phyloP scores from a whole-genome alignment of 2,113 vertebrate species.

The Corydoras sp. region DNA sequence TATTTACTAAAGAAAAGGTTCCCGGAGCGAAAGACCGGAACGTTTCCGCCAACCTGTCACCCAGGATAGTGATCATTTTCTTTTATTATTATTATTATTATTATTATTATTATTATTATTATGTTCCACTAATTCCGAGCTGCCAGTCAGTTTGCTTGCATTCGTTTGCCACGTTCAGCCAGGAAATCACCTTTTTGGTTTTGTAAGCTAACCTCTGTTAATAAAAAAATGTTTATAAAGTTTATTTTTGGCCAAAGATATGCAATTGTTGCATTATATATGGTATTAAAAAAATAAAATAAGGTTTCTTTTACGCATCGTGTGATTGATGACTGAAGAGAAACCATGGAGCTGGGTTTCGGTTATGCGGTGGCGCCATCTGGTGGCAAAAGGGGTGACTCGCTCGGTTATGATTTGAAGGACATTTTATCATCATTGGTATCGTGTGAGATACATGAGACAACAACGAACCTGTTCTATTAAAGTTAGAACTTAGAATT shows the following conservation, averaged over 20 bases:
- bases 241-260: constrained; percentile 99
- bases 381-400: constrained; percentile 39
- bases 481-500: too few species aligned
- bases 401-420: too few species aligned
- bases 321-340: neutral
- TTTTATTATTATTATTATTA: constrained; percentile 48
- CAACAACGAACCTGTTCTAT: too few species aligned
- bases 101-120: constrained; percentile 53
- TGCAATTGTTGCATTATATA: constrained; percentile 98
- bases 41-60: constrained; percentile 35
- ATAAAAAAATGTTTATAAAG: constrained; percentile 98
- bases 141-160: constrained; percentile 71
- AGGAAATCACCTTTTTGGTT: constrained; percentile 84
- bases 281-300: constrained; percentile 80
- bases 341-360: neutral
- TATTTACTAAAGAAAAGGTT: constrained; percentile 37
- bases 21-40: constrained; percentile 8
- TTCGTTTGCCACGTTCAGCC: constrained; percentile 67
- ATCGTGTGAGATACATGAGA: too few species aligned
- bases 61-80: constrained; percentile 32
- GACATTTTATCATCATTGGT: too few species aligned
- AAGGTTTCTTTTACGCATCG: constrained; percentile 79
- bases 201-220: constrained; percentile 98
- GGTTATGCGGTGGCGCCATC: constrained; percentile 40
- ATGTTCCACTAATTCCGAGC: constrained; percentile 60